Evolutionary conservation across 2,113 vertebrate genomes (phyloP).

Genomic region (Stigmatopora nigra): DNA sequence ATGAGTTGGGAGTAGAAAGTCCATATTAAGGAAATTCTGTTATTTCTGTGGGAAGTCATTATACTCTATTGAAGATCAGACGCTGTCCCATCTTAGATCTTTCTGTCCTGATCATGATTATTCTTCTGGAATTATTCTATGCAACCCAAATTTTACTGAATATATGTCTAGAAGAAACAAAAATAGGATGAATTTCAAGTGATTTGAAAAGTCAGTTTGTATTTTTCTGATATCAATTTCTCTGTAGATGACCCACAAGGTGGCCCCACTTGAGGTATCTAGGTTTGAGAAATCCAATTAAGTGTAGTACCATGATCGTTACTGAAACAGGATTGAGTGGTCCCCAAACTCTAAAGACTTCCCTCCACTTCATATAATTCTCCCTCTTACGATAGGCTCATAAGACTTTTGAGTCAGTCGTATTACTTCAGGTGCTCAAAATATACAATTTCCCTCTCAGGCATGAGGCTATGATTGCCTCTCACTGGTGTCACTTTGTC

Average conservation of each 20-base stretch:
- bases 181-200: not conserved
- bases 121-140: slow-evolving; percentile 21
- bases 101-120: slow-evolving; percentile 24
- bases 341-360: slow-evolving; percentile 32
- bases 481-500: not conserved
- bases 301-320: slow-evolving; percentile 32
- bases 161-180: not conserved
- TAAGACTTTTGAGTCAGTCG: slow-evolving; percentile 29
- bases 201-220: not conserved
- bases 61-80: slow-evolving; percentile 18
- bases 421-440: slow-evolving; percentile 12
- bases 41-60: not conserved
- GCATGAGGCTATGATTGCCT: not conserved
- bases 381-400: slow-evolving; percentile 14
- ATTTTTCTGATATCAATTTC: not conserved
- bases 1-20: slow-evolving; percentile 33
- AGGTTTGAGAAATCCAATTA: slow-evolving; percentile 26
- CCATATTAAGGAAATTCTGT: slow-evolving; percentile 24
- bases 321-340: slow-evolving; percentile 37
- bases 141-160: slow-evolving; percentile 4
- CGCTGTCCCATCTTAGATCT: slow-evolving; percentile 15
- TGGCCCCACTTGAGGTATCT: slow-evolving; percentile 19
- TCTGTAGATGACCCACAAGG: slow-evolving; percentile 20
- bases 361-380: slow-evolving; percentile 28
- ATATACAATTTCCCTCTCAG: slow-evolving; percentile 23